These are phyloP conservation scores for Holotrichia oblita DNA, from an alignment of 1,140 invertebrate genomes.

Conservation along the genomic window DNA sequence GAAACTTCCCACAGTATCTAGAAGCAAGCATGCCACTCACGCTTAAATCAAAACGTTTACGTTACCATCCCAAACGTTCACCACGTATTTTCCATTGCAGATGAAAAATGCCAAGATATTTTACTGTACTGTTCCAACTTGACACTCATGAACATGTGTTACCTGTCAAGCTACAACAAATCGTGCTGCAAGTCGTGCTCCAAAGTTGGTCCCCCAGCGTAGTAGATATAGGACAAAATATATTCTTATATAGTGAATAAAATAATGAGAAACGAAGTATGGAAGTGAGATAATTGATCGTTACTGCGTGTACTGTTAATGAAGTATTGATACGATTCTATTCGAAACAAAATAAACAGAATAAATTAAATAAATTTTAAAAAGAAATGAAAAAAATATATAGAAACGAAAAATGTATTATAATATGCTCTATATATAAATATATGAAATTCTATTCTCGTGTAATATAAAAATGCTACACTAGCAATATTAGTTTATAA, in stretches of 20 bases:
- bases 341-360: slow-evolving; percentile 6
- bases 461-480: slow-evolving; percentile 40
- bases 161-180: slow-evolving; percentile 79
- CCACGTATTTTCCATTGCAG: slow-evolving; percentile 35
- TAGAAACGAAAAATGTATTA: slow-evolving; percentile 20
- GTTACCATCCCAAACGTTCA: neutral
- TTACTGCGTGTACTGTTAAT: neutral
- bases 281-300: slow-evolving; percentile 2
- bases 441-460: slow-evolving; percentile 37
- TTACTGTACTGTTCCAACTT: slow-evolving; percentile 84
- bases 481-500: slow-evolving; percentile 40
- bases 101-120: slow-evolving; percentile 75
- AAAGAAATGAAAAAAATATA: neutral
- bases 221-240: slow-evolving; percentile 29
- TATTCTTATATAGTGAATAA: slow-evolving; percentile 33
- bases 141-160: slow-evolving; percentile 84
- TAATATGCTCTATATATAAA: slow-evolving; percentile 36
- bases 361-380: neutral
- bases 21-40: neutral
- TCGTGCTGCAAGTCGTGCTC: slow-evolving; percentile 85
- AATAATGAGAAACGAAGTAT: slow-evolving; percentile 2
- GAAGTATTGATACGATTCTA: neutral
- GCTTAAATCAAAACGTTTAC: slow-evolving; percentile 17
- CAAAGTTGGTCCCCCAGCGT: slow-evolving; percentile 5
- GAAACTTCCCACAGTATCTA: neutral